phyloP scores from a whole-genome alignment of 2,888 invertebrate species.

The Empis livida region DNA sequence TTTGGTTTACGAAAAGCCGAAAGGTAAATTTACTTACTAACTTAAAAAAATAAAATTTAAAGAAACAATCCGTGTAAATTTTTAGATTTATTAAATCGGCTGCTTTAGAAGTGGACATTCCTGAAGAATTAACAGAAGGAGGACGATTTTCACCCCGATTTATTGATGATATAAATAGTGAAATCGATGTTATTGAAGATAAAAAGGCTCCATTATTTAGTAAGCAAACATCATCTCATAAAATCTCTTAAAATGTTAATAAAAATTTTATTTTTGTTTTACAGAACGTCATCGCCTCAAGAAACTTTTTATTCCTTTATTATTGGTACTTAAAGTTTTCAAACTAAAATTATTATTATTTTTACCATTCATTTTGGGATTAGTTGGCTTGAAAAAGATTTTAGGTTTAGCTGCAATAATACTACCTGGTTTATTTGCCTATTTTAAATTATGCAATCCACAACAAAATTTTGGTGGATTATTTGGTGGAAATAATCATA shows the following conservation, averaged over 20 bases:
- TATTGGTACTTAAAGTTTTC: slow-evolving; percentile 70
- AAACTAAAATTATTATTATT: slow-evolving; percentile 70
- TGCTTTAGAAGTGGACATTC: slow-evolving; percentile 59
- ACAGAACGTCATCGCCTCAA: slow-evolving; percentile 67
- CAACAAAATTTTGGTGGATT: slow-evolving; percentile 41
- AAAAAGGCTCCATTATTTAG: slow-evolving; percentile 69
- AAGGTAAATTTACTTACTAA: slow-evolving; percentile 35
- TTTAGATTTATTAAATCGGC: slow-evolving; percentile 62
- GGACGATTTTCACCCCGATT: slow-evolving; percentile 68
- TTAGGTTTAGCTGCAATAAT: slow-evolving; percentile 67
- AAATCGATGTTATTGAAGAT: slow-evolving; percentile 69
- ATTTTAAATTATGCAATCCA: slow-evolving; percentile 73
- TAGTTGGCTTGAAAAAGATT: slow-evolving; percentile 75
- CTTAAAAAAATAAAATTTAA: too few relatives aligned
- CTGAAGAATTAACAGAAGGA: slow-evolving; percentile 60
- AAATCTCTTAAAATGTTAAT: too few relatives aligned
- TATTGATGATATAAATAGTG: slow-evolving; percentile 70
- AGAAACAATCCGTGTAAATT: neutral
- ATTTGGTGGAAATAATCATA: slow-evolving; percentile 33
- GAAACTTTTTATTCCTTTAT: slow-evolving; percentile 69
- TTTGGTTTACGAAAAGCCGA: slow-evolving; percentile 63
- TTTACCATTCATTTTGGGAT: slow-evolving; percentile 67
- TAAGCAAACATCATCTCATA: slow-evolving; percentile 38
- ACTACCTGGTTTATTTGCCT: slow-evolving; percentile 68
- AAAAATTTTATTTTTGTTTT: too few relatives aligned